Evolutionary conservation across 2,888 invertebrate species (phyloP).

Genomic region (Campoletis raptor): DNA sequence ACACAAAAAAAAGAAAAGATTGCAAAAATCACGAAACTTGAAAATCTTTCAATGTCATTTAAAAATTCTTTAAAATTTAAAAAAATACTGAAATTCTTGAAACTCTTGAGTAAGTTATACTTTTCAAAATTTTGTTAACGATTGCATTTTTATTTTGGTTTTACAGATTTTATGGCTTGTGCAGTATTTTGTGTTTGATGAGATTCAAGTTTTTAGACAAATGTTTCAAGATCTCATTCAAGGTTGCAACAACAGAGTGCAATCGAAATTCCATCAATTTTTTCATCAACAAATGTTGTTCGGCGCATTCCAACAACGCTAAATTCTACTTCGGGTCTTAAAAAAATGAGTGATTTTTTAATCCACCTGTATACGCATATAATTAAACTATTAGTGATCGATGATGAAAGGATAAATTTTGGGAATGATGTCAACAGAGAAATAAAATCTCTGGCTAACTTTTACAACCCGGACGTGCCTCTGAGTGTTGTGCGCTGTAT

Average conservation of each 20-base stretch:
- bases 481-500: slow-evolving; percentile 63
- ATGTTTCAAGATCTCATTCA: too few relatives aligned
- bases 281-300: background rate
- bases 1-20: background rate
- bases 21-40: background rate
- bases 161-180: background rate
- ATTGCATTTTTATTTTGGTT: background rate
- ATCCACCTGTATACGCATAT: background rate
- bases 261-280: background rate
- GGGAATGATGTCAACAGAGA: slow-evolving; percentile 31
- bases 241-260: background rate
- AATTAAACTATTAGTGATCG: slow-evolving; percentile 23
- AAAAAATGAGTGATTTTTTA: slow-evolving; percentile 15
- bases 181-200: background rate
- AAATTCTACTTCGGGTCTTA: background rate
- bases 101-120: background rate
- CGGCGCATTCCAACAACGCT: background rate
- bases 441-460: slow-evolving; percentile 51
- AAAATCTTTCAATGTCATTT: too few relatives aligned
- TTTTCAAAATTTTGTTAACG: background rate
- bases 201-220: background rate
- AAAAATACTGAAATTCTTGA: background rate
- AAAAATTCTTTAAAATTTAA: too few relatives aligned
- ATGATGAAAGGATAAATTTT: slow-evolving; percentile 31
- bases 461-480: slow-evolving; percentile 67